Conservation (phyloP, 2,113 vertebrate genomes). For the Synchiropus splendidus region DNA sequence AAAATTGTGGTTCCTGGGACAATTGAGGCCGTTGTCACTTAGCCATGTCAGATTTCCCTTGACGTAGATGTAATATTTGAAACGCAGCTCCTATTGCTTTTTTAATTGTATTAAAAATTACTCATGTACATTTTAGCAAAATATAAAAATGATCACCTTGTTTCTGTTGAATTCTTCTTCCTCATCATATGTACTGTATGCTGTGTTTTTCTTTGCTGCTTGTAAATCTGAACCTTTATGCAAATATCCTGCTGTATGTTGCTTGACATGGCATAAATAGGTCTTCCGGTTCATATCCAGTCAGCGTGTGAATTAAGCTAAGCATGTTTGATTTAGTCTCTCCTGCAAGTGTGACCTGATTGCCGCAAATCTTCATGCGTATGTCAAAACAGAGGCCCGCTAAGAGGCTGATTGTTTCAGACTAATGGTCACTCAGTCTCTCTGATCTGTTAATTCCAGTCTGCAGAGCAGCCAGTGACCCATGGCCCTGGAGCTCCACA, state of each 20-base stretch:
- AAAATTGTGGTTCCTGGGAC: too few species aligned
- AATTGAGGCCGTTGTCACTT: too few species aligned
- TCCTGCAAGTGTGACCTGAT: constrained; percentile 59
- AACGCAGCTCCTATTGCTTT: too few species aligned
- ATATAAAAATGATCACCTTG: too few species aligned
- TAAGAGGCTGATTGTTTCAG: constrained; percentile 70
- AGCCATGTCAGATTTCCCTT: too few species aligned
- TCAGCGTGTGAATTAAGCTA: constrained; percentile 51
- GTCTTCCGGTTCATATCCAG: constrained; percentile 47
- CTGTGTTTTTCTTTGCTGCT: too few species aligned
- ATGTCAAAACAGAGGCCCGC: constrained; percentile 61
- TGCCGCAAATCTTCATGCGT: constrained; percentile 38
- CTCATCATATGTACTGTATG: too few species aligned
- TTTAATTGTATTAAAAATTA: too few species aligned
- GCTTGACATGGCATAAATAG: constrained; percentile 38
- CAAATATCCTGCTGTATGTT: constrained; percentile 12
- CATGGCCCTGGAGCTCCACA: constrained; percentile 45
- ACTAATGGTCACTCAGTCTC: constrained; percentile 66
- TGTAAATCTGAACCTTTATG: constrained; percentile 32
- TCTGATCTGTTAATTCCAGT: constrained; percentile 74
- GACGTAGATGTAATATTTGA: too few species aligned
- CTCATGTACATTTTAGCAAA: too few species aligned
- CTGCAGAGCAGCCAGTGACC: constrained; percentile 69
- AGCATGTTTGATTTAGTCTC: constrained; percentile 35
- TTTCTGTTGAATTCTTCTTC: too few species aligned